These are phyloP conservation scores for Apostichopus japonicus DNA, from an alignment of 35 echinoderm and acorn worm species.

Conservation along the genomic window DNA sequence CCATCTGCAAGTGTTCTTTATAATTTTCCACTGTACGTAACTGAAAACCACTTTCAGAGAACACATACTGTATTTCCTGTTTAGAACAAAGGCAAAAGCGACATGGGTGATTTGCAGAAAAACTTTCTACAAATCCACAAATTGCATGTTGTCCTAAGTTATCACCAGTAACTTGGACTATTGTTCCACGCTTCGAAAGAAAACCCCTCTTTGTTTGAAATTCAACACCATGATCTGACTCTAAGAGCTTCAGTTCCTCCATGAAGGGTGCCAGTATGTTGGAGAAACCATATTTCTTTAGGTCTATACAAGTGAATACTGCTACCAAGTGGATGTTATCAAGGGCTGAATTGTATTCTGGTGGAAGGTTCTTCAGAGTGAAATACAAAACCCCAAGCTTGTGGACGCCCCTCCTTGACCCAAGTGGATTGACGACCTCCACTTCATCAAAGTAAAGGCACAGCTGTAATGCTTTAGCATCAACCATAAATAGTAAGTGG, in stretches of 20 bases:
- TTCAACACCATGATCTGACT: conserved; percentile 1
- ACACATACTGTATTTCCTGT: not conserved
- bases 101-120: conserved; percentile 32
- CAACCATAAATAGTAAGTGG: conserved; percentile 22
- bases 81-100: not conserved
- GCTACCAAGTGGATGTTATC: conserved; percentile 37
- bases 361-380: conserved; percentile 42
- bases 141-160: conserved; percentile 41
- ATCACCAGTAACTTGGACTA: conserved; percentile 32
- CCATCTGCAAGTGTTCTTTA: not conserved
- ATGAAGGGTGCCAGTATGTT: conserved; percentile 39
- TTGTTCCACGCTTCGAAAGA: not conserved
- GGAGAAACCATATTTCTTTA: conserved; percentile 39
- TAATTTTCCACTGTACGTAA: not conserved
- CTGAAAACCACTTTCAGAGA: not conserved
- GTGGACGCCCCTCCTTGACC: conserved; percentile 55
- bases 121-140: conserved; percentile 44
- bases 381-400: conserved; percentile 29
- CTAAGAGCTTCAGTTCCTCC: conserved; percentile 12
- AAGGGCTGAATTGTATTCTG: conserved; percentile 34
- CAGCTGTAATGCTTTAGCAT: conserved; percentile 27
- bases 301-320: conserved; percentile 23
- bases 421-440: conserved; percentile 37
- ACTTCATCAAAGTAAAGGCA: conserved; percentile 54
- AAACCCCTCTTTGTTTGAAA: not conserved